phyloP scores from a whole-genome alignment of 1,140 invertebrate genomes.

The Sarcophaga peregrina region DNA sequence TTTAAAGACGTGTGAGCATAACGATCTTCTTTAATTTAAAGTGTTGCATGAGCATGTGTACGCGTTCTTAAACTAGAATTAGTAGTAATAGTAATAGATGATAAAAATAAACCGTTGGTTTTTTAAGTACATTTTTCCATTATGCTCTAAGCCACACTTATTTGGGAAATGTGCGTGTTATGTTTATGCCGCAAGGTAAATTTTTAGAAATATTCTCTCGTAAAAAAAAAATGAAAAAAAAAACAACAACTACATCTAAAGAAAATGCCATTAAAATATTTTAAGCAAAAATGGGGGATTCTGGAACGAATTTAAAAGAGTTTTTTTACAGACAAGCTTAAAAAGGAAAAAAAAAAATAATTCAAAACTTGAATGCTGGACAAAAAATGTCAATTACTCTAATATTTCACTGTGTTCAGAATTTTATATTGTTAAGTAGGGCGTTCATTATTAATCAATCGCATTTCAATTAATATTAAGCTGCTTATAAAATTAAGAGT shows the following conservation, averaged over 20 bases:
- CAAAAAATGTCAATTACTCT: too few relatives aligned
- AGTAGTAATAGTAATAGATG: conserved; percentile 15
- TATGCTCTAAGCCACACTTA: background rate
- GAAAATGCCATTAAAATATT: too few relatives aligned
- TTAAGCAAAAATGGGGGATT: too few relatives aligned
- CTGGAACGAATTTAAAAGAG: too few relatives aligned
- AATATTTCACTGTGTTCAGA: too few relatives aligned
- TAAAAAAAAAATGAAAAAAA: too few relatives aligned
- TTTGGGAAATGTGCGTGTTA: background rate
- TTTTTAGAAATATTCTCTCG: background rate
- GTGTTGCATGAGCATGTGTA: background rate
- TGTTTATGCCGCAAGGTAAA: background rate
- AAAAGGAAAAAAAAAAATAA: too few relatives aligned
- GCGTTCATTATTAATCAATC: background rate
- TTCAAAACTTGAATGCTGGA: too few relatives aligned
- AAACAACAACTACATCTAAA: too few relatives aligned
- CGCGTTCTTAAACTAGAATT: conserved; percentile 14
- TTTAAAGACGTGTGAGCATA: conserved; percentile 5
- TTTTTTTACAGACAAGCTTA: too few relatives aligned
- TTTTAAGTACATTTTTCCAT: background rate
- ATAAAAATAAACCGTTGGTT: conserved; percentile 8
- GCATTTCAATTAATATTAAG: background rate
- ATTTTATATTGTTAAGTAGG: background rate
- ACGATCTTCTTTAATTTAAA: background rate
- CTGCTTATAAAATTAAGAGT: conserved; percentile 10